phyloP scores from a whole-genome alignment of 2,797 vertebrate species.

The Garrulus glandarius region DNA sequence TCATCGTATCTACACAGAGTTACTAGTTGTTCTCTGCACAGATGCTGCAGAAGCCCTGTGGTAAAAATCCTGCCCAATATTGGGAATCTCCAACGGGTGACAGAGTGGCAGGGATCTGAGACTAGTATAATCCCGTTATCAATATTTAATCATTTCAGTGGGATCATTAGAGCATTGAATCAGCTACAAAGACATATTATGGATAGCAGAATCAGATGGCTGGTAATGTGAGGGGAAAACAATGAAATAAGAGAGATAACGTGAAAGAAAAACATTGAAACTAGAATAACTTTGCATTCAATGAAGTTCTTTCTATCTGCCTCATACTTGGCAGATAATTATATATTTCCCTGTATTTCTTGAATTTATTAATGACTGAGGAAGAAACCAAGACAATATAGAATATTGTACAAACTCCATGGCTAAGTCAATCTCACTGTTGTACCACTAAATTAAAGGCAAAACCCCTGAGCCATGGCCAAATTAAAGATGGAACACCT shows the following conservation, averaged over 20 bases:
- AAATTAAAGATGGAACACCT: constrained; percentile 66
- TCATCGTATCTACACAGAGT: rapidly evolving
- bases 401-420: background rate
- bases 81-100: background rate
- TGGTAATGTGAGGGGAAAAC: background rate
- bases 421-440: background rate
- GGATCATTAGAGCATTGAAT: background rate
- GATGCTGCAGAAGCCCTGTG: background rate
- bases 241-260: background rate
- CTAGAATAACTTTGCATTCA: constrained; percentile 9
- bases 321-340: constrained; percentile 27
- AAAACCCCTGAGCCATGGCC: constrained; percentile 42
- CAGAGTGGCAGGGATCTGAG: background rate
- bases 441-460: constrained; percentile 53
- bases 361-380: background rate
- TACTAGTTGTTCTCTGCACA: background rate
- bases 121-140: background rate
- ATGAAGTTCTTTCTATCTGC: background rate
- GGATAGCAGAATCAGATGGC: background rate
- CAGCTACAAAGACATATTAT: background rate
- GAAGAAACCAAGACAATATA: background rate
- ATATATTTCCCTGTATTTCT: constrained; percentile 37
- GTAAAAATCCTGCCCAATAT: background rate
- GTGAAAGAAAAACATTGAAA: constrained; percentile 7
- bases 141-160: background rate